phyloP scores from a whole-genome alignment of 2,113 vertebrate genomes.

The Baryphthengus martii region DNA sequence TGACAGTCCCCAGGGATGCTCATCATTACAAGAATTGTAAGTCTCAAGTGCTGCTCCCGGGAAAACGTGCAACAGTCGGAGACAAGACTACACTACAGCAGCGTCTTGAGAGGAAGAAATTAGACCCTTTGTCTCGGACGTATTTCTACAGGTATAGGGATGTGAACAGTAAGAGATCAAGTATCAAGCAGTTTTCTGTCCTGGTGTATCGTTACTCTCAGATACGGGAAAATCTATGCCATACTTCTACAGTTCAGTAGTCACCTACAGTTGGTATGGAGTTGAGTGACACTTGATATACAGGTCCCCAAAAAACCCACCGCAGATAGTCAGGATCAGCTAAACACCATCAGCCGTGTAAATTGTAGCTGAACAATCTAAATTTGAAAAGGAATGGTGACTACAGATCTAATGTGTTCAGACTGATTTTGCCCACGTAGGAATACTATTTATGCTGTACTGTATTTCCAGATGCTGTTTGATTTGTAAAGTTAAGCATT shows the following conservation, averaged over 20 bases:
- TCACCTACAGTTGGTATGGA: not conserved
- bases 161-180: not conserved
- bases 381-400: not conserved
- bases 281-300: not conserved
- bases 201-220: not conserved
- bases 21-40: not conserved
- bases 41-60: not conserved
- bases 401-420: not conserved
- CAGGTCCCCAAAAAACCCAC: not conserved
- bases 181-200: not conserved
- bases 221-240: not conserved
- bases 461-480: not conserved
- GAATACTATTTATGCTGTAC: not conserved
- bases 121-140: not conserved
- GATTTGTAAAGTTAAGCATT: constrained; percentile 15
- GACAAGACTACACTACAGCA: not conserved
- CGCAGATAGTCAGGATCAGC: not conserved
- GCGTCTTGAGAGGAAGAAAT: not conserved
- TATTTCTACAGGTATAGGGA: not conserved
- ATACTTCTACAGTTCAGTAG: not conserved
- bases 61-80: not conserved
- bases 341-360: not conserved
- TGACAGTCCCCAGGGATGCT: not conserved
- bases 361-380: not conserved
- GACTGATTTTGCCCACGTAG: not conserved